Percentiles rank a stretch among this genome's conserved stretches.
Evolutionary conservation across 2,797 vertebrate genomes (phyloP).

Genomic region (Notolabrus celidotus): DNA sequence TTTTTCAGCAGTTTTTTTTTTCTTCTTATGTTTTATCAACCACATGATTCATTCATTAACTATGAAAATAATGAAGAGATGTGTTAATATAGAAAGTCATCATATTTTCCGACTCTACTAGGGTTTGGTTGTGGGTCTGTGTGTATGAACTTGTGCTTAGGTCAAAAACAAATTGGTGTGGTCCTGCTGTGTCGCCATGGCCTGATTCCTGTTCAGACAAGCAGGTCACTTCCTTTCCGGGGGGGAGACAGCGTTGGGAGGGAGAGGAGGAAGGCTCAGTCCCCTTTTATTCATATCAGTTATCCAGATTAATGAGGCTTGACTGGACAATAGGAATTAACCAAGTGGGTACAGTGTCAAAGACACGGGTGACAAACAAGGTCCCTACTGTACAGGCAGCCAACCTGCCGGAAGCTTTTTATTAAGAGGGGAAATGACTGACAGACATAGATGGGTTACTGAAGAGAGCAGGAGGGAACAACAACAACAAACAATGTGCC

Average conservation of each 20-base stretch:
- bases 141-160: constrained; percentile 31
- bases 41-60: not conserved
- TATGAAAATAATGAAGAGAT: not conserved
- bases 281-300: constrained; percentile 75
- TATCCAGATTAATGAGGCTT: constrained; percentile 78
- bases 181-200: constrained; percentile 76
- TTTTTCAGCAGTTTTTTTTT: no score
- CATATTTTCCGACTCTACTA: not conserved
- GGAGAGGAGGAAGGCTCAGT: constrained; percentile 56
- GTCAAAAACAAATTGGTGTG: constrained; percentile 63
- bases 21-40: not conserved
- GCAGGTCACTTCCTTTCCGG: constrained; percentile 81
- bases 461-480: constrained; percentile 15
- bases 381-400: constrained; percentile 65
- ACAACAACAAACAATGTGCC: constrained; percentile 1
- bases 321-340: constrained; percentile 79
- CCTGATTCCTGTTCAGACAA: constrained; percentile 81
- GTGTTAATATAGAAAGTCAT: not conserved
- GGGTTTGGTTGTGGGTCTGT: not conserved
- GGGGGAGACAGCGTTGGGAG: constrained; percentile 52
- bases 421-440: constrained; percentile 52
- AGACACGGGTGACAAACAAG: constrained; percentile 75
- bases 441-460: constrained; percentile 26
- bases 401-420: constrained; percentile 73
- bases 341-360: constrained; percentile 69